A percentile compares a stretch with the other conserved stretches of the same genome.
Conservation (phyloP, 2,797 vertebrate genomes). For the Falco novaeseelandiae region DNA sequence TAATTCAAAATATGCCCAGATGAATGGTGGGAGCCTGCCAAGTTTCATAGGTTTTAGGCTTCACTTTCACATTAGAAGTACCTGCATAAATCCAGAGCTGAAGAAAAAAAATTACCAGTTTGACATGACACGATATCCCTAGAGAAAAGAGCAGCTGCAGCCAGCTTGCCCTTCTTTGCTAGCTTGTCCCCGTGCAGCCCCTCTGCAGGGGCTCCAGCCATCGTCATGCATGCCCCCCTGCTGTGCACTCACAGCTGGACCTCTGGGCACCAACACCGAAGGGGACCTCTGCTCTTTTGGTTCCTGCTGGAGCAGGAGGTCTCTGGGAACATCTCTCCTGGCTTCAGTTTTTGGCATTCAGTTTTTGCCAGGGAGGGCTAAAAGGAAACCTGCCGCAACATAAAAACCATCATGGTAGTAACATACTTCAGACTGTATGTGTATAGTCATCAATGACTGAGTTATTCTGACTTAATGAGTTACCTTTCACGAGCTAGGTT, state of each 20-base stretch:
- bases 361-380: not conserved
- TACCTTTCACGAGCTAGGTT: not conserved
- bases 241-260: not conserved
- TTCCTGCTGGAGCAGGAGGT: not conserved
- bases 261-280: not conserved
- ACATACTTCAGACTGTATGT: not conserved
- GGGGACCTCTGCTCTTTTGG: not conserved
- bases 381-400: not conserved
- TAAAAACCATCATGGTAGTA: not conserved
- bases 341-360: not conserved
- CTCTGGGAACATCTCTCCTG: not conserved
- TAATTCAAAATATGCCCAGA: not conserved
- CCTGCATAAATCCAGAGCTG: not conserved
- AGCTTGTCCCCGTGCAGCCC: not conserved
- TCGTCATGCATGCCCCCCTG: not conserved
- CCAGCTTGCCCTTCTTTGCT: not conserved
- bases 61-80: not conserved
- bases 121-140: not conserved
- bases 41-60: not conserved
- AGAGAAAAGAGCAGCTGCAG: not conserved
- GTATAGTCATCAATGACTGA: not conserved
- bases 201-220: accelerated
- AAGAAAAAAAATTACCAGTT: not conserved
- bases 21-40: not conserved
- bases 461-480: not conserved